Conservation (phyloP, 92 coral and sea anemone species). For the Meandrina meandrites region DNA sequence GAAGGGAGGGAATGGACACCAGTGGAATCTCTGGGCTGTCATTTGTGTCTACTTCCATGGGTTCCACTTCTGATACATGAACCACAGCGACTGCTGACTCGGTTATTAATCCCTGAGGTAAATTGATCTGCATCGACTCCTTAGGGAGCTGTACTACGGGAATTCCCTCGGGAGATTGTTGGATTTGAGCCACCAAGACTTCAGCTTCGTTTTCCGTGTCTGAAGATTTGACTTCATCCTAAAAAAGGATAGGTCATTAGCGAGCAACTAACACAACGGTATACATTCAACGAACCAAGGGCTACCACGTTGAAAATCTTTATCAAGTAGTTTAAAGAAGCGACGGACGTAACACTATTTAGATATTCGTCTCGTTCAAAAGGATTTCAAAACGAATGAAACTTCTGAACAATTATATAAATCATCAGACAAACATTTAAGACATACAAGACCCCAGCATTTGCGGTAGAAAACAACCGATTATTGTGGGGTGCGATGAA, state of each 20-base stretch:
- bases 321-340: neutral
- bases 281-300: neutral
- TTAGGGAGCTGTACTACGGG: slow-evolving; percentile 7
- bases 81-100: slow-evolving; percentile 44
- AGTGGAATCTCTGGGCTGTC: slow-evolving; percentile 40
- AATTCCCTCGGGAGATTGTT: slow-evolving; percentile 41
- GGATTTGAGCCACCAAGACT: slow-evolving; percentile 34
- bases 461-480: too few species aligned
- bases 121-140: slow-evolving; percentile 52
- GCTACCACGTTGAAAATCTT: neutral
- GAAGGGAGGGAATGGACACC: slow-evolving; percentile 40
- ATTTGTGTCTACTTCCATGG: slow-evolving; percentile 51
- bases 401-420: neutral
- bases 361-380: neutral
- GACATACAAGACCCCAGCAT: too few species aligned
- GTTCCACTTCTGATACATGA: slow-evolving; percentile 34
- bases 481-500: too few species aligned
- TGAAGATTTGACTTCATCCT: slow-evolving; percentile 60
- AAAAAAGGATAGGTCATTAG: neutral
- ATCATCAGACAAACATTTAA: too few species aligned
- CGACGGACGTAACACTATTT: neutral
- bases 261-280: too few species aligned
- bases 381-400: neutral
- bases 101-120: slow-evolving; percentile 46
- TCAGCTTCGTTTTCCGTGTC: slow-evolving; percentile 69